Base-by-base conservation (phyloP, 2,888 invertebrate genomes). In the Cephus sareptanus region DNA sequence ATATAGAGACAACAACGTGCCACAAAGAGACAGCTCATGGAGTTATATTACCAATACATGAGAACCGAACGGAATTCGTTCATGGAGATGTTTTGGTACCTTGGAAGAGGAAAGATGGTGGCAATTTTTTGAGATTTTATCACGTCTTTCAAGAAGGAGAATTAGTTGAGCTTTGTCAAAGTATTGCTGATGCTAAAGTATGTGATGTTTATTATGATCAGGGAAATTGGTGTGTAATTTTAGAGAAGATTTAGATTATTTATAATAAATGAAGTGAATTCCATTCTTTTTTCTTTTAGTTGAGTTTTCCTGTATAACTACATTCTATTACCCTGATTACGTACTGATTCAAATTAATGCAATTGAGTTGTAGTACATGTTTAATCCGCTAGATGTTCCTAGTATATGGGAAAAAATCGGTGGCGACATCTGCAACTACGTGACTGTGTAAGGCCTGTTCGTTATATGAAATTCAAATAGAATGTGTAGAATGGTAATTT, bases 81-180 rank as follows among this genome's bases (percentile, higher is more conserved):
- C 95, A 97, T 85, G 96, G 96, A 84, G 99, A 99, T 92, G 92
- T 99, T 80, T 93, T 99, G 56, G 99, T 99, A 0, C 99, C 99
- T 0, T 99, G 99, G 99, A 97, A 97, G 88, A 92, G 96, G 70
- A 95, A 95, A 85, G 89, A 89, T 30, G 90, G 89, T 2, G 88
- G 87, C 33, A 80, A 94, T 4, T 95, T 96, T 89, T 93, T 98
- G 75, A 93, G 99, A 81, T 99, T 95, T 91, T 99, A 99, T 91
- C 99, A 99, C 89, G 97, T 99, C 3, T 99, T 99, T 89, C 95
- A 96, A 84, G 95, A 97, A 84, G 94, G 94, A 0, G 99, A 98
- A 92, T 91, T 98, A 69, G 94, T 96, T 84, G 84, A 91, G 1
- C 91, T 98, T 71, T 96, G 96, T 83, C 87, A 88, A 34, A 91